Conservation (phyloP, 2,888 invertebrate genomes). For the Orgyia antiqua region DNA sequence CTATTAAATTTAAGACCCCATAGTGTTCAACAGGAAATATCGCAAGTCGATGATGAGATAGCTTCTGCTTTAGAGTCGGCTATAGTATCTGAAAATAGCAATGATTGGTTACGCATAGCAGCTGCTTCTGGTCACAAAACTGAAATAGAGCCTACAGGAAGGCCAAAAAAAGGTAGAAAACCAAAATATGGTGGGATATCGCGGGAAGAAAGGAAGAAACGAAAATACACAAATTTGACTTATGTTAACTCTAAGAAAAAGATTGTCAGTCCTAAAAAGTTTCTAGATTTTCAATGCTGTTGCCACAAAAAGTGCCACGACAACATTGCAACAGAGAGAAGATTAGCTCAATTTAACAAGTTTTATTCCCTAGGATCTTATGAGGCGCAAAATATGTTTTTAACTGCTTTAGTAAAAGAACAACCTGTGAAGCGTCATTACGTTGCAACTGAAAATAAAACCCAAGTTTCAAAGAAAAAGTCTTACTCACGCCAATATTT, state of each 20-base stretch:
- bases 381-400: not conserved
- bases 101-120: no score
- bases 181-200: conserved; percentile 5
- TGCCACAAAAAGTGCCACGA: conserved; percentile 5
- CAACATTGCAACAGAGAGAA: conserved; percentile 3
- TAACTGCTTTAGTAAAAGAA: not conserved
- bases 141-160: conserved; percentile 3
- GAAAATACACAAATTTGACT: conserved; percentile 8
- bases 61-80: not conserved
- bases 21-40: not conserved
- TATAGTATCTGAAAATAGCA: no score
- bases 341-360: conserved; percentile 7
- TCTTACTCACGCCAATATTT: conserved; percentile 7
- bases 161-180: conserved; percentile 11
- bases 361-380: conserved; percentile 1
- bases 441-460: not conserved
- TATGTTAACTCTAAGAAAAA: not conserved
- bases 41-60: not conserved
- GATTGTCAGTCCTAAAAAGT: not conserved
- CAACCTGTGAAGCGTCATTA: conserved; percentile 2
- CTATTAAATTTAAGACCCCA: no score
- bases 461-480: conserved; percentile 7
- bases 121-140: not conserved
- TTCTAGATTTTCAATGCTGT: conserved; percentile 6
- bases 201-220: conserved; percentile 9